Percentiles rank a stretch among this genome's conserved stretches.
Evolutionary conservation across 2,113 vertebrate genomes (phyloP).

Genomic region (Bettongia penicillata): DNA sequence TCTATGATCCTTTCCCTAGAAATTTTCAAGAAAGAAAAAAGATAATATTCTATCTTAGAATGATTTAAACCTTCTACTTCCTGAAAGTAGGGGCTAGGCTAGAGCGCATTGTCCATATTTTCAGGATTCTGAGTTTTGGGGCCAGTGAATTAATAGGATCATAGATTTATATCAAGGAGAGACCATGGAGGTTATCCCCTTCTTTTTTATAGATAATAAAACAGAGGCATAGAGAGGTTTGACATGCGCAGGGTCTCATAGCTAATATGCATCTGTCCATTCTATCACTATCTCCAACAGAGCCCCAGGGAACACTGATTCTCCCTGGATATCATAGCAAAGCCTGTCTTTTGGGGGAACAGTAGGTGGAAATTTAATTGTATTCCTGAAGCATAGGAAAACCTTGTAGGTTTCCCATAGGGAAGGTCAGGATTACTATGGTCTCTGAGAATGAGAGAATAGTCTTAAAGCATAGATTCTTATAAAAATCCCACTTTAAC

Average conservation of each 20-base stretch:
- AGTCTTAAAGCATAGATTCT: not conserved
- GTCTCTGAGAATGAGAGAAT: not conserved
- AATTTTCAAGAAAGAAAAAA: not conserved
- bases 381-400: not conserved
- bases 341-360: not conserved
- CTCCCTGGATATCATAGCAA: not conserved
- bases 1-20: not conserved
- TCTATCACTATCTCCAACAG: not conserved
- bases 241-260: not conserved
- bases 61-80: not conserved
- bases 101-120: not conserved
- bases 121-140: not conserved
- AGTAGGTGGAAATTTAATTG: not conserved
- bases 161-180: not conserved
- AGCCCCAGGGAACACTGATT: not conserved
- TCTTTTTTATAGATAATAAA: not conserved
- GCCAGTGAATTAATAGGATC: not conserved
- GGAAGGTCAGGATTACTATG: not conserved
- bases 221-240: not conserved
- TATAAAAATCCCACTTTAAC: not conserved
- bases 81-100: not conserved
- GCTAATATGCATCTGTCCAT: not conserved
- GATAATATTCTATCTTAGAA: not conserved
- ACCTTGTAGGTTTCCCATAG: not conserved
- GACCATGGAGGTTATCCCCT: not conserved